phyloP scores from a whole-genome alignment of 2,797 vertebrate species.

The Muraenolepis orangiensis region DNA sequence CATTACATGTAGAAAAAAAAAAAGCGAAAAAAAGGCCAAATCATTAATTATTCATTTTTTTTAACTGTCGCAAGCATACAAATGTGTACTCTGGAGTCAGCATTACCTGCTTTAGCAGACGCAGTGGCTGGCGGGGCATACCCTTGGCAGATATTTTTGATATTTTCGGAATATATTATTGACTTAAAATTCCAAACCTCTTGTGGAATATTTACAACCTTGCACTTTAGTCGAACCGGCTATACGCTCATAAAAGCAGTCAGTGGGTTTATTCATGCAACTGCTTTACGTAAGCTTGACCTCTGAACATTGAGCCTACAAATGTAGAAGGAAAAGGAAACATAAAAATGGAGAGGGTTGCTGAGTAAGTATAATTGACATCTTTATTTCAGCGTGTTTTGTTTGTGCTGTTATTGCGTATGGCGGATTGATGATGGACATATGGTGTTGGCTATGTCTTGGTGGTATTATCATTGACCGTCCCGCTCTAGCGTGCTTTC shows the following conservation, averaged over 20 bases:
- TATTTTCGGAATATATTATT: neutral
- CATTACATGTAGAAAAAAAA: neutral
- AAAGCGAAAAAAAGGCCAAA: neutral
- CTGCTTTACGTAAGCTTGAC: neutral
- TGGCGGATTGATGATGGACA: too few relatives aligned
- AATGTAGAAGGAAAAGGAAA: neutral
- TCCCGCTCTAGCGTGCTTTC: too few relatives aligned
- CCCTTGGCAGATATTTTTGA: neutral
- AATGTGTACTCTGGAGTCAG: neutral
- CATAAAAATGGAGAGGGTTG: neutral
- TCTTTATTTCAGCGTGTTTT: neutral
- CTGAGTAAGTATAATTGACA: neutral
- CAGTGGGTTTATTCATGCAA: neutral
- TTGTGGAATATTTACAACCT: neutral
- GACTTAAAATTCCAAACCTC: neutral
- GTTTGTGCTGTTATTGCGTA: too few relatives aligned
- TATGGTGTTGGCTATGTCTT: too few relatives aligned
- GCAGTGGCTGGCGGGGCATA: neutral
- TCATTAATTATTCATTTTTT: neutral
- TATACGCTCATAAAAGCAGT: neutral
- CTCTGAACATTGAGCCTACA: neutral
- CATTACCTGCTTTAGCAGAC: neutral
- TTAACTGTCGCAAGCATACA: neutral
- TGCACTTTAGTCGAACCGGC: neutral
- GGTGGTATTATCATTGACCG: too few relatives aligned